Evolutionary conservation across 2,888 invertebrate genomes (phyloP).

Genomic region (Pollenia angustigena): DNA sequence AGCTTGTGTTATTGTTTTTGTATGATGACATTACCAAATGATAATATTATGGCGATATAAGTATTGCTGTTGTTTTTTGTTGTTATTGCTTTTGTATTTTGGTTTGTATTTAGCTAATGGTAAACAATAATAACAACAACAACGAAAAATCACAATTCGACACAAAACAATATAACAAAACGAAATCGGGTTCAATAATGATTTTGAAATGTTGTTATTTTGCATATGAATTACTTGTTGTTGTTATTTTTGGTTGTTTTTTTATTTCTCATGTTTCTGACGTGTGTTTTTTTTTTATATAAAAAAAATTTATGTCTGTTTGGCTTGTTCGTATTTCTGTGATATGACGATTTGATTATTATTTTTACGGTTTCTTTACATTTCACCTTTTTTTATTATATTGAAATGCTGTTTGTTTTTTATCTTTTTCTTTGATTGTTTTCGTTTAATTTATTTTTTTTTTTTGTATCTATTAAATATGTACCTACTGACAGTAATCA

Average conservation of each 20-base stretch:
- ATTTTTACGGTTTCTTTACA: conserved; percentile 71
- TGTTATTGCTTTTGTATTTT: conserved; percentile 36
- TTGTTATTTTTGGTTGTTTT: conserved; percentile 45
- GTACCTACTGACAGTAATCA: conserved; percentile 21
- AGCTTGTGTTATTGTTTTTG: conserved; percentile 39
- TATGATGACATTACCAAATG: conserved; percentile 64
- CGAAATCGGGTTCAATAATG: conserved; percentile 71
- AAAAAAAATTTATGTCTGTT: conserved; percentile 8
- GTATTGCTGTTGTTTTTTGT: conserved; percentile 7
- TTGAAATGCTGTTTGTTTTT: conserved; percentile 43
- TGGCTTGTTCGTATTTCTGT: conserved; percentile 45
- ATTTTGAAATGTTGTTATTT: conserved; percentile 77
- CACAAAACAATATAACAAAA: conserved; percentile 22
- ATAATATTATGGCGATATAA: conserved; percentile 55
- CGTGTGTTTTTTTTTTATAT: conserved; percentile 7
- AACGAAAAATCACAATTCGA: not conserved
- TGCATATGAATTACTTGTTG: conserved; percentile 81
- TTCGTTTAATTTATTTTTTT: conserved; percentile 32
- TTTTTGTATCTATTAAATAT: conserved; percentile 32
- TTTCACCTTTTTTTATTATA: conserved; percentile 58
- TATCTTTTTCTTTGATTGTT: conserved; percentile 28
- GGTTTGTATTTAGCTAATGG: conserved; percentile 12
- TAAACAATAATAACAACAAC: conserved; percentile 7
- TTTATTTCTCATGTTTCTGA: conserved; percentile 1
- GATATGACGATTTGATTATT: conserved; percentile 65